Evolutionary conservation across 2,888 invertebrate genomes (phyloP), one percentile per base, ranked within the genome.

Genomic region (Strigamia maritima): DNA sequence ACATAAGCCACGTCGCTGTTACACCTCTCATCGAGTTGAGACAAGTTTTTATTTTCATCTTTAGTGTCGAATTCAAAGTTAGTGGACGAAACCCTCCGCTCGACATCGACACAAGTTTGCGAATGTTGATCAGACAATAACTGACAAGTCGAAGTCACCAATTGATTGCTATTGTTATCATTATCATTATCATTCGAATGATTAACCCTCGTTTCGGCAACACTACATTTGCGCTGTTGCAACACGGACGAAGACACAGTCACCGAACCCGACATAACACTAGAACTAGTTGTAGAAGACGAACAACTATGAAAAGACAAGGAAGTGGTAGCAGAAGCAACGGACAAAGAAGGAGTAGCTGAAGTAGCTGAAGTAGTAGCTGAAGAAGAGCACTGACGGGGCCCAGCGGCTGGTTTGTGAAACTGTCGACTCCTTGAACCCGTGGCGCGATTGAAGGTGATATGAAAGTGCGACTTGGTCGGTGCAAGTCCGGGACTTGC

Each of bases 381-480:
- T 7, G 74, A 2, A 60, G 24, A 60, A 14, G 24, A 7, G 60
- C 24, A 22, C 24, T 60, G 24, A 49, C 49, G 49, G 49, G 49
- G 16, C 49, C 6, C 49, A 10, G 4, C 10, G 8, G 49, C 14
- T 49, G 6, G 49, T 49, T 49, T 49, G 8, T 3, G n/a, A n/a
- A n/a, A n/a, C 19, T 49, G 49, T 49, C 49, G 6, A 8, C 8
- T 49, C 19, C 49, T 6, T 7, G 77, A 44, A 49, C 77, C 77
- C 2, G 40, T 40, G 19, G 19, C 14, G 16, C 26, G 40, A n/a
- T 22, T 77, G 24, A 77, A 40, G 14, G 77, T 40, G 19, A 77
- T 49, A 26, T 49, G 49, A 49, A 77, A 40, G 44, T 77, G 77
- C 12, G 77, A 77, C 22, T 40, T 77, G 24, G 44, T 40, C 22